phyloP scores from a whole-genome alignment of 2,888 invertebrate species.

The Drosophila fungiperda region DNA sequence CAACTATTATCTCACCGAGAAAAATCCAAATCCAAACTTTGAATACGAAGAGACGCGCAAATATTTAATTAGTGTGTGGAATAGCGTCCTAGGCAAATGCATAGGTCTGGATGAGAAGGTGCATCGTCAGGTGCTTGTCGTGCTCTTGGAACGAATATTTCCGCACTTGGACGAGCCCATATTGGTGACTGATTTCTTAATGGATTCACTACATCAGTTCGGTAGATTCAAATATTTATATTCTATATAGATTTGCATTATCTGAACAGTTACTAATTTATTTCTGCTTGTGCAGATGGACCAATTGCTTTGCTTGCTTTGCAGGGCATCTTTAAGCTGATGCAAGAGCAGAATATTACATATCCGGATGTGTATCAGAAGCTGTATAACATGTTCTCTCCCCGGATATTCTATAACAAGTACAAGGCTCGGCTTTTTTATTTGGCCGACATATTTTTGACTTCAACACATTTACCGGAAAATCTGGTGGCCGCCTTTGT shows the following conservation, averaged over 20 bases:
- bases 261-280: neutral
- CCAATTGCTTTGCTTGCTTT: conserved; percentile 95
- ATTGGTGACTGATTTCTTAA: conserved; percentile 95
- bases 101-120: conserved; percentile 87
- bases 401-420: conserved; percentile 95
- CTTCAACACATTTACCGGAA: conserved; percentile 96
- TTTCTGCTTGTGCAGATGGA: conserved; percentile 88
- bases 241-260: neutral
- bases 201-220: conserved; percentile 92
- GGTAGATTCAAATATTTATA: neutral
- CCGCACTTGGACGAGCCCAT: conserved; percentile 92
- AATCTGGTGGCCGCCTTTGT: conserved; percentile 96
- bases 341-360: conserved; percentile 96
- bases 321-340: conserved; percentile 95
- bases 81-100: conserved; percentile 86
- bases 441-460: conserved; percentile 95
- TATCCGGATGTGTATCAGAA: conserved; percentile 98
- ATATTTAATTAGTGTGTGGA: conserved; percentile 91
- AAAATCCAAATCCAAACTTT: conserved; percentile 23
- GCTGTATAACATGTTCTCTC: conserved; percentile 97
- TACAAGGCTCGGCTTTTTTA: conserved; percentile 95
- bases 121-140: conserved; percentile 92
- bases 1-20: conserved; percentile 77
- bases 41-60: conserved; percentile 87
- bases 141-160: conserved; percentile 93